Evolutionary conservation across 2,113 vertebrate genomes (phyloP).

Genomic region (Tragulus kanchil): DNA sequence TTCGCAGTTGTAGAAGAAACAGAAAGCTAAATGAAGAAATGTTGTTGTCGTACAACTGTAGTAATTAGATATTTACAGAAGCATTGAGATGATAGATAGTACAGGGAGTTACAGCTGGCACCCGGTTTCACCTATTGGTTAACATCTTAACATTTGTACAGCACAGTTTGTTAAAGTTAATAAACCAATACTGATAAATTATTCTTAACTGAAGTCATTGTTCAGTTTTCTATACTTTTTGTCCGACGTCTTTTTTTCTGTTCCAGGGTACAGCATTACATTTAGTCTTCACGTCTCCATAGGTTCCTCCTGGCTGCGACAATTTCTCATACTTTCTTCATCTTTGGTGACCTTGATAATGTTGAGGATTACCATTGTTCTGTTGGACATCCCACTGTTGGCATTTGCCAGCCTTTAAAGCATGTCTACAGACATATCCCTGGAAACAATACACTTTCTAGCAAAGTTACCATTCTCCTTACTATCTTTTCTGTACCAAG

Average conservation of each 20-base stretch:
- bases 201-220: neutral
- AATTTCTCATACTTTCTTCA: neutral
- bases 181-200: neutral
- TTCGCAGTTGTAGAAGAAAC: too few relatives aligned
- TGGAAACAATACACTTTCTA: neutral
- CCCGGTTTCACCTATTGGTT: neutral
- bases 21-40: neutral
- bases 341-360: neutral
- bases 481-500: neutral
- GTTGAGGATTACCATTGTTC: neutral
- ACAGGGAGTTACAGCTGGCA: neutral
- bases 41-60: too few relatives aligned
- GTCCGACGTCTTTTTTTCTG: neutral
- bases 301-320: neutral
- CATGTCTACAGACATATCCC: neutral
- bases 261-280: neutral
- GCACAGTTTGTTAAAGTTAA: neutral
- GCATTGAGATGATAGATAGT: neutral
- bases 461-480: neutral
- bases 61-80: constrained; percentile 39
- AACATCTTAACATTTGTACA: neutral
- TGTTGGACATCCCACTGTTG: neutral
- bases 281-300: neutral
- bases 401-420: neutral
- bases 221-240: neutral